phyloP scores from a whole-genome alignment of 2,888 invertebrate species.

The Punctoribates punctum region DNA sequence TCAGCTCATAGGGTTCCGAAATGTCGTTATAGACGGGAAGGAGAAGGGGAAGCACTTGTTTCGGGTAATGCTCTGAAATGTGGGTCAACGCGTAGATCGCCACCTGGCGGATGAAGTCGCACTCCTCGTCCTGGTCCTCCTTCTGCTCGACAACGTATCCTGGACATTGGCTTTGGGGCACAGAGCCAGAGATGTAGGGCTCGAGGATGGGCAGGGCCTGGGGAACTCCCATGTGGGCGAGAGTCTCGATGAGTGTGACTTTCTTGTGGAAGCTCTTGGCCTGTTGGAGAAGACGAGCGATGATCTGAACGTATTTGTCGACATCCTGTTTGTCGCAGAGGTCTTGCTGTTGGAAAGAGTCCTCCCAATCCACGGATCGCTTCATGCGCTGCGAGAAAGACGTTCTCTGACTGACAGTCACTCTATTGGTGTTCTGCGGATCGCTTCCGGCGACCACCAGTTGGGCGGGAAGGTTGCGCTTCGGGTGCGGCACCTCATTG shows the following conservation, averaged over 20 bases:
- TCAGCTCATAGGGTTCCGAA: slow-evolving; percentile 51
- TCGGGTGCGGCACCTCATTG: neutral
- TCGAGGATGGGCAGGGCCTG: slow-evolving; percentile 44
- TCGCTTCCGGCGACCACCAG: neutral
- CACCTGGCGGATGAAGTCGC: slow-evolving; percentile 45
- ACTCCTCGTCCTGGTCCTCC: slow-evolving; percentile 36
- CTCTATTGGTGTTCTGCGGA: neutral
- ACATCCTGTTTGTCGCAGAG: slow-evolving; percentile 34
- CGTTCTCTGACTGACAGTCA: slow-evolving; percentile 7
- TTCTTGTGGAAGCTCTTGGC: slow-evolving; percentile 43
- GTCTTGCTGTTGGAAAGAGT: neutral
- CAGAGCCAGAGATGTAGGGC: slow-evolving; percentile 44
- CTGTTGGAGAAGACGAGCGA: slow-evolving; percentile 11
- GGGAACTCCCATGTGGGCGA: slow-evolving; percentile 45
- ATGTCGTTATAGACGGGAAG: slow-evolving; percentile 52
- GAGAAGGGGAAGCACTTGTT: slow-evolving; percentile 48
- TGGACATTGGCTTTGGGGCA: neutral
- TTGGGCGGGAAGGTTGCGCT: slow-evolving; percentile 32
- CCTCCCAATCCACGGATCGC: neutral
- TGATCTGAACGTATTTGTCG: slow-evolving; percentile 38
- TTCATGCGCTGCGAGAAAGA: slow-evolving; percentile 36
- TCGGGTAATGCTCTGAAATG: slow-evolving; percentile 41
- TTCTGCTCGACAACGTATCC: slow-evolving; percentile 19
- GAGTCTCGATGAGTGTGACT: slow-evolving; percentile 47
- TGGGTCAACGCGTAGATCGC: slow-evolving; percentile 46